Evolutionary conservation across 2,797 vertebrate species (phyloP), one percentile per base, ranked within the genome.

Genomic region (Malurus leucopterus): DNA sequence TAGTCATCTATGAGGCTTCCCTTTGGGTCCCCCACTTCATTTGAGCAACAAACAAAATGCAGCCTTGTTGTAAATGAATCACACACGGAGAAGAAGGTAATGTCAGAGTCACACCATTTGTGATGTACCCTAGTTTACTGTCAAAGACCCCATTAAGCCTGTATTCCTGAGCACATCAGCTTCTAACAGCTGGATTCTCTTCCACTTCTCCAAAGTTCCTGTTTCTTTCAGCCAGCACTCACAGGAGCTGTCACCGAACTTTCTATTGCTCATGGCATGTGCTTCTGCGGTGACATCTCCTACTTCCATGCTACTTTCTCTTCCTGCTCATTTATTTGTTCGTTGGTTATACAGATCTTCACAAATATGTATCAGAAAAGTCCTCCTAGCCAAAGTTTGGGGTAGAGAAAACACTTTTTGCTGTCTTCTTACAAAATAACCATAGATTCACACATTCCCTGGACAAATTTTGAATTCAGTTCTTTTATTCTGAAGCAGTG

Each of bases 151-250:
- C 63, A 32, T 32, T 29, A 78, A 86, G 13, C 18, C 20, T 65
- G 12, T 32, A 20, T 15, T 18, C n/a, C 3, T 43, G 12, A 13
- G 4, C 26, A 53, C 15, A 40, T 21, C 0, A 0, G 15, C 17
- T 19, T 62, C 29, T 29, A 53, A 38, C 40, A 62, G 4, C 6
- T 43, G 11, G 22, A 70, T 63, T 57, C 18, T 34, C 26, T 69
- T 51, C 18, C 27, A 16, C 8, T 68, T 19, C 22, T 75, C 2
- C 0, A 57, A 61, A 69, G 23, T 23, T 29, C 9, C 11, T 59
- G 4, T 61, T 86, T 51, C 16, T 50, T 70, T 47, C 57, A 78
- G 75, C 13, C 36, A 86, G 27, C 5, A 40, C 4, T 57, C 41
- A 30, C 1, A 74, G 17, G 6, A 73, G 4, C 10, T 57, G 30